Evolutionary conservation across 2,888 invertebrate genomes (phyloP), one percentile per base, ranked within the genome.

Genomic region (Danaus chrysippus): DNA sequence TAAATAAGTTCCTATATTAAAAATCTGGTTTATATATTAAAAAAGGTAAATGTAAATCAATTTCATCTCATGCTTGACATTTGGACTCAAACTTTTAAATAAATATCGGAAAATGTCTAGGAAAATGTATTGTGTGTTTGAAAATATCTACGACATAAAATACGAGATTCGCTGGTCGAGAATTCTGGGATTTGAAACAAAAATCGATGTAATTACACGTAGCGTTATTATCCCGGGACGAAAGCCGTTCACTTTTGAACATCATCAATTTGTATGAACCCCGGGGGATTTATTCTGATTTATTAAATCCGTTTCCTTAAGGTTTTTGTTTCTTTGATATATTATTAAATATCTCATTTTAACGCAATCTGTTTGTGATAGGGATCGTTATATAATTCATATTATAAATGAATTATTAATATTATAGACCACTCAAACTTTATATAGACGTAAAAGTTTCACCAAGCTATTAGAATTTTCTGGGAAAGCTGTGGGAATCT

Each of bases 181-280:
- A 46, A 46, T 15, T 46, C 12, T n/a, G 46, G n/a, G n/a, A 13
- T 9, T 13, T n/a, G 12, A 46, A 46, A 46, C 12, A 46, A n/a
- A 49, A 49, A 43, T 43, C 43, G 43, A 43, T 17, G 10, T 17
- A 49, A 49, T 49, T 49, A 49, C 17, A 49, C 49, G 11, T 17
- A 15, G 17, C 15, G 49, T 49, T 17, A 49, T 49, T 17, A 10
- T 49, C 49, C 43, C 43, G 43, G 43, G 43, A 43, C 43, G 43
- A n/a, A 58, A 58, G 52, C 52, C 41, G 42, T 42, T 62, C 59
- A 55, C 57, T 65, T 65, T 60, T 65, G 55, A 42, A 12, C 42
- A 61, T 63, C 60, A 65, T 65, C 65, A 61, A 60, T 63, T 63
- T 65, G 58, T 59, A 43, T 41, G 59, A 56, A 55, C 23, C 60